Base-by-base conservation (phyloP, 1,140 invertebrate genomes). In the Leptoteleia sp. region DNA sequence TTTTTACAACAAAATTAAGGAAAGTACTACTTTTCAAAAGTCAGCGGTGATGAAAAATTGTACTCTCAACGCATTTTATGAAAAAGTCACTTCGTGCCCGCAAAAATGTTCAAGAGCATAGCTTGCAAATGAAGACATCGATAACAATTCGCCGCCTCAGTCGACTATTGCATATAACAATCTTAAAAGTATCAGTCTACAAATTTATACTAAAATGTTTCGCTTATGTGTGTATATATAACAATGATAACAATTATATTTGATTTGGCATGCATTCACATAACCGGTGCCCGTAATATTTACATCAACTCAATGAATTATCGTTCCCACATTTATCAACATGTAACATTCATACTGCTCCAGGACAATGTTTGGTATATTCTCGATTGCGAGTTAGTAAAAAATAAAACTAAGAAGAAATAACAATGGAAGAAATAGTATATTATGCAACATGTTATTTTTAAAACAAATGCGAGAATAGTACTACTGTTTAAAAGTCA, bases 101-200 rank as follows among this genome's bases (percentile, higher is more conserved):
- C 1, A 59, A 50, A 70, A 67, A 67, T 71, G 55, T 48, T 59
- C 59, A 73, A 75, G 25, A 81, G 75, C 76, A 81, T 81, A 82
- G 80, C 47, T 81, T 83, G 79, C 80, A 82, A 81, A 83, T 80
- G 76, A 65, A 81, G 76, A 80, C 59, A 76, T 76, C 50, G 29
- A 59, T 52, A 76, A 83, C 82, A 80, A 80, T 37, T 38, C 33
- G 35, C 35, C 22, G 45, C 52, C 43, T 76, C 62, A 38, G 40
- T 78, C 29, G 70, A 62, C 68, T 80, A 83, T 82, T 77, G 77
- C 81, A 76, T 81, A 83, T 82, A 83, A 86, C 71, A 82, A 85
- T 82, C 86, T 88, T 88, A 88, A 82, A 81, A 84, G 81, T 87
- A 86, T 87, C 86, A 88, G 86, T 88, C 86, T 88, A 88, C 85